These are phyloP conservation scores for Bungarus multicinctus DNA, from an alignment of 2,113 vertebrate genomes.

Conservation along the genomic window DNA sequence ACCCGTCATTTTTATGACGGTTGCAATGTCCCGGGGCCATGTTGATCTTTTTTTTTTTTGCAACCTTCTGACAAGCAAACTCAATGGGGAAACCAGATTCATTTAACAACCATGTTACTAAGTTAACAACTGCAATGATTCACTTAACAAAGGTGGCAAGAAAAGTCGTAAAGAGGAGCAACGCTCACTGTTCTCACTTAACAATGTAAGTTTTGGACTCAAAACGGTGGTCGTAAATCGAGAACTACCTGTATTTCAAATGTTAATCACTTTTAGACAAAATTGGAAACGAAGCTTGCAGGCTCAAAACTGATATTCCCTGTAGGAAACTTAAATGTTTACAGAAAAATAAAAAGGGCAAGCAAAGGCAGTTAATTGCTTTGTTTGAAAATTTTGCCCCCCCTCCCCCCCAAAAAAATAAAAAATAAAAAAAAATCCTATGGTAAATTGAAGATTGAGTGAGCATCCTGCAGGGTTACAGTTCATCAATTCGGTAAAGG, in stretches of 20 bases:
- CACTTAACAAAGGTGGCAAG: no score
- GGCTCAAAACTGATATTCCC: not conserved
- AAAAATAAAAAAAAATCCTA: not conserved
- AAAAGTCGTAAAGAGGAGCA: no score
- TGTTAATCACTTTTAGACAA: not conserved
- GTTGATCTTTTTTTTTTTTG: no score
- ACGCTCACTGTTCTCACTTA: no score
- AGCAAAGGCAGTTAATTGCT: not conserved
- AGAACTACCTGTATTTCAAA: not conserved
- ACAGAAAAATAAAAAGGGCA: not conserved
- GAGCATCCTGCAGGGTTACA: not conserved
- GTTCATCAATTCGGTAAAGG: not conserved
- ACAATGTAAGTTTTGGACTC: no score
- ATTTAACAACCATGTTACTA: no score
- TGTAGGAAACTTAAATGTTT: not conserved
- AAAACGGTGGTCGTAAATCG: no score
- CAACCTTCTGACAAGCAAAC: no score
- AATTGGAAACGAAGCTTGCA: not conserved
- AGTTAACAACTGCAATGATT: no score
- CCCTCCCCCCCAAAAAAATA: not conserved
- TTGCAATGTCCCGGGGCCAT: no score
- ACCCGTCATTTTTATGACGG: no score
- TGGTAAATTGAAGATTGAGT: not conserved
- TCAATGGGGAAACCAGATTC: no score
- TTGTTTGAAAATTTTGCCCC: not conserved